Conservation (phyloP, 1,140 invertebrate species). For the Drosophila athabasca region DNA sequence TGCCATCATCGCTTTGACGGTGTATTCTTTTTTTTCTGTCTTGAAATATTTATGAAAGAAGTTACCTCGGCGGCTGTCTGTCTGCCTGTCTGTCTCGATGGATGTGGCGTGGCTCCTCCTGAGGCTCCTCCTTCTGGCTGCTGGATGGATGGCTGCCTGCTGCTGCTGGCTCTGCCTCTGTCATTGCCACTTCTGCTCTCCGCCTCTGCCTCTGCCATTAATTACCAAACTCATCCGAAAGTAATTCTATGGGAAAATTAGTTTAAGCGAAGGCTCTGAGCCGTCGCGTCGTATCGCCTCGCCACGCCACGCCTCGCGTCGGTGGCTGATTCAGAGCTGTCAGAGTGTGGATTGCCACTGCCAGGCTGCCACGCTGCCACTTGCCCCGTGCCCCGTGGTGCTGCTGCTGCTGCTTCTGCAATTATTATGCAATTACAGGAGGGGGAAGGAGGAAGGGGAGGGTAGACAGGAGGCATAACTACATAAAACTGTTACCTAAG, state of each 20-base stretch:
- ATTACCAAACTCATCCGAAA: constrained; percentile 79
- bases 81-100: neutral
- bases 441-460: constrained; percentile 8
- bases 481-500: constrained; percentile 80
- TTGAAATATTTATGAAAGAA: constrained; percentile 28
- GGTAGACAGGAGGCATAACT: constrained; percentile 56
- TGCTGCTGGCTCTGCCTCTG: neutral
- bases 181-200: no score
- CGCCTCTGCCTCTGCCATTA: constrained; percentile 53
- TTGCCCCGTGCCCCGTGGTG: no score
- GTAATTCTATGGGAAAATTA: constrained; percentile 80
- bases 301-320: constrained; percentile 1
- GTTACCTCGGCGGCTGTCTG: neutral
- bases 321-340: constrained; percentile 48
- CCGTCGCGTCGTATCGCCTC: constrained; percentile 25
- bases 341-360: constrained; percentile 46
- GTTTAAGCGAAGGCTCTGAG: constrained; percentile 50
- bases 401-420: constrained; percentile 29
- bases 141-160: constrained; percentile 9
- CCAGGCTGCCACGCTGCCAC: constrained; percentile 15
- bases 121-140: neutral
- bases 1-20: neutral
- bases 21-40: neutral
- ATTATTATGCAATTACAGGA: constrained; percentile 77
- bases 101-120: neutral